These are phyloP conservation scores for Pangasius djambal DNA, from an alignment of 2,797 vertebrate genomes.

Conservation along the genomic window DNA sequence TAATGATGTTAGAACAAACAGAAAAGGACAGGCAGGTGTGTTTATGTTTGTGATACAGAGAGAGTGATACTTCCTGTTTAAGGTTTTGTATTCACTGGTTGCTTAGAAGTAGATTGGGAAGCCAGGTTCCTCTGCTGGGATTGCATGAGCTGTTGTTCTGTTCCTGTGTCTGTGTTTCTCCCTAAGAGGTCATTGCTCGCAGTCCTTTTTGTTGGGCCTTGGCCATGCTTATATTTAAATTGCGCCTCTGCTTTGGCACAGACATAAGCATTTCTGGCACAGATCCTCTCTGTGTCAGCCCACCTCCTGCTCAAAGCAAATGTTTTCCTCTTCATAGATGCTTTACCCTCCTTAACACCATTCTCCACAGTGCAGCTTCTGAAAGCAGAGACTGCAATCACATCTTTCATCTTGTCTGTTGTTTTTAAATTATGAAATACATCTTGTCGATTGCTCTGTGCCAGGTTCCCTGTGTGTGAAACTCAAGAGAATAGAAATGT, in stretches of 20 bases:
- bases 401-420: slow-evolving; percentile 33
- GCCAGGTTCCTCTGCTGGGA: slow-evolving; percentile 36
- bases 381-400: slow-evolving; percentile 31
- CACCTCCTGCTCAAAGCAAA: slow-evolving; percentile 33
- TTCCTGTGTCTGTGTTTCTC: slow-evolving; percentile 36
- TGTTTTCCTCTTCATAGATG: slow-evolving; percentile 21
- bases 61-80: slow-evolving; percentile 23
- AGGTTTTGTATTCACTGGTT: slow-evolving; percentile 28
- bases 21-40: slow-evolving; percentile 43
- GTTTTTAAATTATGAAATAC: slow-evolving; percentile 36
- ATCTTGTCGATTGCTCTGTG: slow-evolving; percentile 17
- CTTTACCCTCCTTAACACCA: slow-evolving; percentile 4
- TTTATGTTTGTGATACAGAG: neutral
- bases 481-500: neutral
- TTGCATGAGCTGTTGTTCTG: slow-evolving; percentile 45
- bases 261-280: slow-evolving; percentile 40
- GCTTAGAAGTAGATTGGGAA: slow-evolving; percentile 11
- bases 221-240: slow-evolving; percentile 58
- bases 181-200: slow-evolving; percentile 37
- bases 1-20: slow-evolving; percentile 25
- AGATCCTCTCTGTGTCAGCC: slow-evolving; percentile 17
- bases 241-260: slow-evolving; percentile 30
- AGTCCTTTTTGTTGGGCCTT: slow-evolving; percentile 42
- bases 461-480: neutral
- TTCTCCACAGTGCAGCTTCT: slow-evolving; percentile 13